A percentile compares a stretch with the other conserved stretches of the same genome.
Conservation (phyloP, 2,113 vertebrate genomes). For the Sinocyclocheilus maitianheensis region DNA sequence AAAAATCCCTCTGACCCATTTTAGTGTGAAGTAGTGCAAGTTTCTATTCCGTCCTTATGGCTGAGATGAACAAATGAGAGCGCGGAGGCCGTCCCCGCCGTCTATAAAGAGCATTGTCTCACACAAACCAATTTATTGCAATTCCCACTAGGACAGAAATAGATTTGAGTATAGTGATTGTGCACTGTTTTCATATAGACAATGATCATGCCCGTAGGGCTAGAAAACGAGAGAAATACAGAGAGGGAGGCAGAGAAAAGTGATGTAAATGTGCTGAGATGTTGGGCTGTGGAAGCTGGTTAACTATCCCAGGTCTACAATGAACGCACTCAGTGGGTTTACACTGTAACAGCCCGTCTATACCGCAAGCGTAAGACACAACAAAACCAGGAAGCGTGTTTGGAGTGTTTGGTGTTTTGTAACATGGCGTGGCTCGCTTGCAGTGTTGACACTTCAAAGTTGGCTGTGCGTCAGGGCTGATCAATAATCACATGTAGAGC, state of each 20-base stretch:
- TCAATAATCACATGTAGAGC: slow-evolving; percentile 57
- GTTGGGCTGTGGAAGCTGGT: slow-evolving; percentile 14
- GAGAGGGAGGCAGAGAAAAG: not conserved
- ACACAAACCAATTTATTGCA: slow-evolving; percentile 57
- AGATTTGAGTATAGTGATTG: slow-evolving; percentile 43
- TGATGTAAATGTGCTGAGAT: not conserved
- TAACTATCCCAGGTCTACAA: slow-evolving; percentile 20
- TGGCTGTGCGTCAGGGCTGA: slow-evolving; percentile 44
- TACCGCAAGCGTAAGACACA: not conserved
- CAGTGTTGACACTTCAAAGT: slow-evolving; percentile 4
- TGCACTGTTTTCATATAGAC: slow-evolving; percentile 54
- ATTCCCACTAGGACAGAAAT: slow-evolving; percentile 52
- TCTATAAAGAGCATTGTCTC: slow-evolving; percentile 51
- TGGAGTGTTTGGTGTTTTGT: not conserved
- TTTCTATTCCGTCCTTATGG: slow-evolving; percentile 67
- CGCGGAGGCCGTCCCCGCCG: not conserved
- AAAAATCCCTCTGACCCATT: slow-evolving; percentile 77
- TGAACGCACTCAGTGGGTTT: slow-evolving; percentile 2
- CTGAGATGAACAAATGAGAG: slow-evolving; percentile 54
- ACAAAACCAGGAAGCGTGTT: not conserved
- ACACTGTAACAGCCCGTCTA: slow-evolving; percentile 1
- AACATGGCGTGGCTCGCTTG: not conserved
- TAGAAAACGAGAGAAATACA: slow-evolving; percentile 26
- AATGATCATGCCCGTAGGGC: slow-evolving; percentile 32
- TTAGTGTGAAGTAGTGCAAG: slow-evolving; percentile 73